These are phyloP conservation scores for Helicoverpa zea DNA, from an alignment of 1,140 invertebrate genomes.

Conservation along the genomic window DNA sequence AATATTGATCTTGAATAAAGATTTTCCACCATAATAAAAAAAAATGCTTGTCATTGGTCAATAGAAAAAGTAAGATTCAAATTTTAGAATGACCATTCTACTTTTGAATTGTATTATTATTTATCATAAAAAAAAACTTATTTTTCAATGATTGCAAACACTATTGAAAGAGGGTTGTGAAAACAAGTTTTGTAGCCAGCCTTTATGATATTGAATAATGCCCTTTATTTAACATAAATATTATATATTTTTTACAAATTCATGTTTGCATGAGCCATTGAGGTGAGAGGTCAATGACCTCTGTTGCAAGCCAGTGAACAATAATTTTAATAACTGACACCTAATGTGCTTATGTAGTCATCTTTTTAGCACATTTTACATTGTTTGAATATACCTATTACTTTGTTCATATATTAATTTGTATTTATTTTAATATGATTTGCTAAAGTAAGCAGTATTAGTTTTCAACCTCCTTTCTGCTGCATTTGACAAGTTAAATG, in stretches of 20 bases:
- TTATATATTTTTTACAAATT: constrained; percentile 6
- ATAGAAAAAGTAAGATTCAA: neutral
- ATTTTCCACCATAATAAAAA: constrained; percentile 9
- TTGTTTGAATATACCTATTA: neutral
- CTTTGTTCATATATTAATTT: neutral
- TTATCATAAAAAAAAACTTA: neutral
- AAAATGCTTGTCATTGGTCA: constrained; percentile 12
- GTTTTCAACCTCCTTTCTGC: no score
- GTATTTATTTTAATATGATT: neutral
- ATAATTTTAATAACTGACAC: neutral
- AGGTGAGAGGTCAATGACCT: constrained; percentile 31
- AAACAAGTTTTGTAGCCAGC: no score
- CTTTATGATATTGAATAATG: neutral
- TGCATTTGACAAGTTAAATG: no score
- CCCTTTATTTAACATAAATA: neutral
- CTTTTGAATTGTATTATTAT: neutral
- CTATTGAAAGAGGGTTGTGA: no score
- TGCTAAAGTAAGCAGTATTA: neutral
- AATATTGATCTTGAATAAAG: constrained; percentile 27
- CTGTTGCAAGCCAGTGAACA: constrained; percentile 37
- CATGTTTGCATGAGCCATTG: constrained; percentile 23
- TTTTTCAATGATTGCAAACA: neutral
- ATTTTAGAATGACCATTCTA: neutral
- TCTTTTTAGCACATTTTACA: constrained; percentile 1
- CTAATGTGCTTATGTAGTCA: constrained; percentile 5